Evolutionary conservation across 2,113 vertebrate species (phyloP).

Genomic region (Nipponia nippon): DNA sequence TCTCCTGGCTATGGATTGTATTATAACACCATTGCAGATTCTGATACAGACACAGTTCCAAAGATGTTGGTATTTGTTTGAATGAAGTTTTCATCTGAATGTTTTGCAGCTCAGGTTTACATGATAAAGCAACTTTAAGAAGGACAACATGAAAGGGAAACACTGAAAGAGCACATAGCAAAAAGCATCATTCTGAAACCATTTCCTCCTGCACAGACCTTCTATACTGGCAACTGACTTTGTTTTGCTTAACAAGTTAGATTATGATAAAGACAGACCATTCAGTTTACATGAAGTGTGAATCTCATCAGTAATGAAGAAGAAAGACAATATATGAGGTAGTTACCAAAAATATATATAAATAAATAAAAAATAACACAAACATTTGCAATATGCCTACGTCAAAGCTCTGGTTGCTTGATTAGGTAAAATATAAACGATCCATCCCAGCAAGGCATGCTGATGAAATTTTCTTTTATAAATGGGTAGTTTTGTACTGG

Average conservation of each 20-base stretch:
- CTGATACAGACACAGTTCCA: not conserved
- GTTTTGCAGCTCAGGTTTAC: not conserved
- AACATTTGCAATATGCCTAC: not conserved
- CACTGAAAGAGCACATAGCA: not conserved
- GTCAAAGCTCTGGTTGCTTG: not conserved
- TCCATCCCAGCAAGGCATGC: rapidly evolving
- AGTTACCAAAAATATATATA: not conserved
- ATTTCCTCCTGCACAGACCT: not conserved
- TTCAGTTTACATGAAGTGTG: not conserved
- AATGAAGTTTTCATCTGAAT: not conserved
- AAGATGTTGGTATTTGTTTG: not conserved
- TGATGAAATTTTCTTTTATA: not conserved
- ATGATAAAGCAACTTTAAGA: not conserved
- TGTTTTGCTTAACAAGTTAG: not conserved
- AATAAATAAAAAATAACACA: not conserved
- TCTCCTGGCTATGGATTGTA: not conserved
- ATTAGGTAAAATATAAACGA: not conserved
- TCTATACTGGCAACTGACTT: not conserved
- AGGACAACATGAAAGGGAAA: not conserved
- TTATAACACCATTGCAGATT: not conserved
- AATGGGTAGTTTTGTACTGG: not conserved
- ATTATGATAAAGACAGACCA: not conserved
- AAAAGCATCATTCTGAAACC: not conserved
- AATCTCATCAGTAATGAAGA: not conserved
- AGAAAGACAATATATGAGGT: not conserved